These are phyloP conservation scores for Sigmodon hispidus DNA, from an alignment of 2,113 vertebrate species.

Conservation along the genomic window DNA sequence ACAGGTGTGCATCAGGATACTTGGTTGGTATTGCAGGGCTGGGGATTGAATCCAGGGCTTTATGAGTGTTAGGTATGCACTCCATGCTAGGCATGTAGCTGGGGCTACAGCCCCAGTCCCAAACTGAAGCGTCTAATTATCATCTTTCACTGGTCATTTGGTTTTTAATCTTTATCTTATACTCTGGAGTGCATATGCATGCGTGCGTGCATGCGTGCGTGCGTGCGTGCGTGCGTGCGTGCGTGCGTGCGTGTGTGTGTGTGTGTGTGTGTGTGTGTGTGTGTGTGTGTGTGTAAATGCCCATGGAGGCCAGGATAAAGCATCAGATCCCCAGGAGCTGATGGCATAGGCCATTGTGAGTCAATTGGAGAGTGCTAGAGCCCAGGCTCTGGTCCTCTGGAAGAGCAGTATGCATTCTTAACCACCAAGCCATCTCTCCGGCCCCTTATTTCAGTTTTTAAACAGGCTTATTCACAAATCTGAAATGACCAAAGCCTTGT, in stretches of 20 bases:
- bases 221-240: neutral
- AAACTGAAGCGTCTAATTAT: too few species aligned
- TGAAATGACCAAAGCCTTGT: neutral
- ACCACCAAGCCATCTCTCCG: neutral
- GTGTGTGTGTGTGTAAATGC: neutral
- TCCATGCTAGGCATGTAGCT: too few species aligned
- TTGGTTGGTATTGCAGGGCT: too few species aligned
- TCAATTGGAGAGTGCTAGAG: neutral
- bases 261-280: neutral
- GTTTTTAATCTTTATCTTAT: too few species aligned
- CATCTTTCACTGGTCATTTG: too few species aligned
- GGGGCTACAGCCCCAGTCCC: too few species aligned
- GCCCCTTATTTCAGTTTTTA: neutral
- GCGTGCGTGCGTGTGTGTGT: neutral
- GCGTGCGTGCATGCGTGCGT: neutral
- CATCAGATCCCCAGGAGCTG: neutral
- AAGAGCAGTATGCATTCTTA: neutral
- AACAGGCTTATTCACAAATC: neutral
- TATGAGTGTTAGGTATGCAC: too few species aligned
- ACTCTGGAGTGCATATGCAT: neutral
- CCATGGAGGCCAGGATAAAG: neutral
- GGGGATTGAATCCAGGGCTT: too few species aligned
- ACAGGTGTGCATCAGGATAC: neutral
- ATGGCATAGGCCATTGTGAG: neutral
- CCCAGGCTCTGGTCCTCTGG: neutral